A percentile compares a stretch with the other conserved stretches of the same genome.
Evolutionary conservation across 2,888 invertebrate genomes (phyloP).

Genomic region (Drosophila paramelanica): DNA sequence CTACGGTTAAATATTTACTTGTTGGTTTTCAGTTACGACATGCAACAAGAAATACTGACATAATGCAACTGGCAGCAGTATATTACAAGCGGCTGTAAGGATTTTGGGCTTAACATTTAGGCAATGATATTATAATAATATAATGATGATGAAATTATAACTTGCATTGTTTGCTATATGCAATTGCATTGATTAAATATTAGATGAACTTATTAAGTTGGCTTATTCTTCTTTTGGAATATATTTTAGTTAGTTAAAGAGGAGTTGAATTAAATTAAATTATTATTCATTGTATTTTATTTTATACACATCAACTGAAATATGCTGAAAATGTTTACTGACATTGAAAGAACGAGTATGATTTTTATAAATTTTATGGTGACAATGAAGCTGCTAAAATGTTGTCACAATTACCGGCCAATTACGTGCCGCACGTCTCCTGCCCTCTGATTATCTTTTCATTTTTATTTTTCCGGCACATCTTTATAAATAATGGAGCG

Average conservation of each 20-base stretch:
- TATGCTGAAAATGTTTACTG: too few species aligned
- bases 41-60: background rate
- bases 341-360: background rate
- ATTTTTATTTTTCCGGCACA: conserved; percentile 15
- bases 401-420: conserved; percentile 13
- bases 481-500: conserved; percentile 73
- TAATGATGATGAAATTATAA: background rate
- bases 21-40: background rate
- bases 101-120: background rate
- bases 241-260: background rate
- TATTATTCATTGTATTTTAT: too few species aligned
- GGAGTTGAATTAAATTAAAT: too few species aligned
- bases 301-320: too few species aligned
- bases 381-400: conserved; percentile 1
- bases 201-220: background rate
- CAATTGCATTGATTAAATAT: background rate
- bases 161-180: background rate
- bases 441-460: conserved; percentile 32
- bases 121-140: too few species aligned
- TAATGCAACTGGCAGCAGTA: background rate
- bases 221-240: too few species aligned
- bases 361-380: conserved; percentile 7
- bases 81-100: background rate
- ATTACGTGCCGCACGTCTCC: conserved; percentile 26
- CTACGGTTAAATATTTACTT: conserved; percentile 9